phyloP scores from a whole-genome alignment of 2,797 vertebrate genomes.

The Phyllotis vaccarum region DNA sequence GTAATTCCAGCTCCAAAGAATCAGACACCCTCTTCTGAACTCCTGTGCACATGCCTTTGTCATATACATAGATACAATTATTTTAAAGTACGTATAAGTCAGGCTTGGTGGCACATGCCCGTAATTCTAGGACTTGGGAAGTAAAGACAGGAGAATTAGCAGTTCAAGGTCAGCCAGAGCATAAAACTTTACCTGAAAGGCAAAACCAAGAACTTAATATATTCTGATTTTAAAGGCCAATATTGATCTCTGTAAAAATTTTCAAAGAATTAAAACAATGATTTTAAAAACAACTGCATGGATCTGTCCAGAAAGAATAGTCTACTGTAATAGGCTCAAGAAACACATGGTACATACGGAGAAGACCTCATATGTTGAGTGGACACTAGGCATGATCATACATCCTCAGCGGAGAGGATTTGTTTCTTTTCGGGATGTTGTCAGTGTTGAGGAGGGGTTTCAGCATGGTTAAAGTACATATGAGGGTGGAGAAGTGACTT shows the following conservation, averaged over 20 bases:
- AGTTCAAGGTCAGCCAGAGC: neutral
- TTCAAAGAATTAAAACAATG: slow-evolving; percentile 32
- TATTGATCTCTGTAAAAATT: neutral
- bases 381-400: neutral
- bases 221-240: slow-evolving; percentile 40
- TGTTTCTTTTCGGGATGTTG: neutral
- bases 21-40: neutral
- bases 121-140: neutral
- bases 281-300: too few relatives aligned
- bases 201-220: neutral
- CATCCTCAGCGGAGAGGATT: neutral
- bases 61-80: neutral
- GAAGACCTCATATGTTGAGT: neutral
- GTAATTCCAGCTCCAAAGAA: too few relatives aligned
- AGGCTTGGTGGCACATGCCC: too few relatives aligned
- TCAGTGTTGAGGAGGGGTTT: neutral
- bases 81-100: neutral
- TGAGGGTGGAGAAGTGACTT: neutral
- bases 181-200: neutral
- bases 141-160: neutral
- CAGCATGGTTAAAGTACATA: neutral
- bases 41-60: neutral
- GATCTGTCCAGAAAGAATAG: neutral
- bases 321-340: neutral
- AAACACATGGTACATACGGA: neutral